Conservation (phyloP, 2,888 invertebrate species). For the Drosophila paracracens region DNA sequence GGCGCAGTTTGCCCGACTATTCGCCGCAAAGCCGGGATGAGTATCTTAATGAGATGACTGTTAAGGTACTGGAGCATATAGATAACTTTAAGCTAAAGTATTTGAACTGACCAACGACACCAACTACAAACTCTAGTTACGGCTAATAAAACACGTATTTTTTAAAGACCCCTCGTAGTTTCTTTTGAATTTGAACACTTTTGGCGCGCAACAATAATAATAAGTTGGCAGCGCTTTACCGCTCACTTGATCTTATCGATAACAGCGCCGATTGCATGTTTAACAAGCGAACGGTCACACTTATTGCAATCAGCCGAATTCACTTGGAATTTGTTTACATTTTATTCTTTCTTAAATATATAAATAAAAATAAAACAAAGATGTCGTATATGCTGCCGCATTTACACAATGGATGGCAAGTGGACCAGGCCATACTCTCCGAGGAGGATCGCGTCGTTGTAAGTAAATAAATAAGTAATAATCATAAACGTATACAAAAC, state of each 20-base stretch:
- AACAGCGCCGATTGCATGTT: not conserved
- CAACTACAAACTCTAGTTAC: conserved; percentile 39
- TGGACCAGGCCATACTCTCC: conserved; percentile 99
- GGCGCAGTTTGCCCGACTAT: conserved; percentile 74
- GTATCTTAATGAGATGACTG: conserved; percentile 82
- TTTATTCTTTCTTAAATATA: conserved; percentile 35
- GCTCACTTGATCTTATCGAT: conserved; percentile 23
- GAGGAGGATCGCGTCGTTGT: conserved; percentile 99
- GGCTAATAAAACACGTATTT: conserved; percentile 54
- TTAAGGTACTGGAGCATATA: conserved; percentile 82
- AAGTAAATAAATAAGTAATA: conserved; percentile 83
- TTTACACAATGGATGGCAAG: conserved; percentile 99
- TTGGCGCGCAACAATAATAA: conserved; percentile 17
- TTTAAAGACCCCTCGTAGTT: not conserved
- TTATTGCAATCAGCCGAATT: not conserved
- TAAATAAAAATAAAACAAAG: conserved; percentile 75
- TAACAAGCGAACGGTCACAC: conserved; percentile 3
- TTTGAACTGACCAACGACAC: conserved; percentile 57
- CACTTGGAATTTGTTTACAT: conserved; percentile 63
- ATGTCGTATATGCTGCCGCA: conserved; percentile 99
- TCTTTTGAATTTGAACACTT: not conserved
- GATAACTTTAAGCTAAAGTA: conserved; percentile 83
- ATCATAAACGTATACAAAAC: not conserved
- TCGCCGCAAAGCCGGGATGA: conserved; percentile 71
- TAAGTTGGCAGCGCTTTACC: conserved; percentile 28